phyloP scores from a whole-genome alignment of 2,113 vertebrate genomes.

The Pristiophorus japonicus region DNA sequence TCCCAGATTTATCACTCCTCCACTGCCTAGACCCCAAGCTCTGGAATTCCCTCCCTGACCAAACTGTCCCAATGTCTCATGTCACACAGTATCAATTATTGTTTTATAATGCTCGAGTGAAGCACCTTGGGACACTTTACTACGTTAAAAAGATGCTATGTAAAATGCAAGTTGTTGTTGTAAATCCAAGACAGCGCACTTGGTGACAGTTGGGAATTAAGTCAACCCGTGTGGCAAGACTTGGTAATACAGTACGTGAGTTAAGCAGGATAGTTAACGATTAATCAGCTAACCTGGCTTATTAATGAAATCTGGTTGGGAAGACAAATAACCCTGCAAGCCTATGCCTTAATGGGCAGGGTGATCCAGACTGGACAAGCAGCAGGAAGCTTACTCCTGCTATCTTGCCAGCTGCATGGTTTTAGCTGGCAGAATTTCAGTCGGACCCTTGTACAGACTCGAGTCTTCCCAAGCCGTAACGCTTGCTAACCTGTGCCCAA shows the following conservation, averaged over 20 bases:
- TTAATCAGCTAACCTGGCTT: too few relatives aligned
- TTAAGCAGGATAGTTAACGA: too few relatives aligned
- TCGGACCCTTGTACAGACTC: not conserved
- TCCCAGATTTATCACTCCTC: not conserved
- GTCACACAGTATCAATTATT: not conserved
- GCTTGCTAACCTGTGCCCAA: not conserved
- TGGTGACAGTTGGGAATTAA: too few relatives aligned
- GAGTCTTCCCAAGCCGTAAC: not conserved
- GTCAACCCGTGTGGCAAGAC: too few relatives aligned
- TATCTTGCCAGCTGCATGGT: not conserved
- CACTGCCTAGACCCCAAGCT: not conserved
- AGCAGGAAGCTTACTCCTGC: not conserved
- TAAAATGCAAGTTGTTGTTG: too few relatives aligned
- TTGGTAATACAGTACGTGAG: too few relatives aligned
- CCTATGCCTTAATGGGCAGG: not conserved
- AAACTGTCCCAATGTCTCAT: not conserved
- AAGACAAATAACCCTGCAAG: not conserved
- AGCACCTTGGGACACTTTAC: not conserved
- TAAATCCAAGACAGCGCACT: too few relatives aligned
- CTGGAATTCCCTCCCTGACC: not conserved
- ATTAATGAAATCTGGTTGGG: too few relatives aligned
- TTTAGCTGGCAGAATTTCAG: not conserved
- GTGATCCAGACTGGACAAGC: not conserved
- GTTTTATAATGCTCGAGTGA: not conserved
- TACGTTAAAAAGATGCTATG: not conserved